Evolutionary conservation across 2,797 vertebrate genomes (phyloP).

Genomic region (Siniperca scherzeri): DNA sequence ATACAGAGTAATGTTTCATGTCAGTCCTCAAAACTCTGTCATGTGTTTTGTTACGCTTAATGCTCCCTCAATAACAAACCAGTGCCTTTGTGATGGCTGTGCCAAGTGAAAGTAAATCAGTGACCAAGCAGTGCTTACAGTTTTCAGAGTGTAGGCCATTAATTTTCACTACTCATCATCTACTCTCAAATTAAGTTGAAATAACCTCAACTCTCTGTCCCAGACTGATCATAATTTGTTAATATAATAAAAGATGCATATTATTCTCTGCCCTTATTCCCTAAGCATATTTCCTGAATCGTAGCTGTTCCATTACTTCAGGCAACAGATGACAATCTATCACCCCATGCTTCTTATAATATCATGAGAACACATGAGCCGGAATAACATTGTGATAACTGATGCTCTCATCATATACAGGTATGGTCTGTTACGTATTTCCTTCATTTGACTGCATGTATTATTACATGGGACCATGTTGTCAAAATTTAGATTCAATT

Average conservation of each 20-base stretch:
- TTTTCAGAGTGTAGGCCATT: neutral
- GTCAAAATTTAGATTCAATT: neutral
- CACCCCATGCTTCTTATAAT: neutral
- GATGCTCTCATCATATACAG: constrained; percentile 29
- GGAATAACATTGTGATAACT: constrained; percentile 21
- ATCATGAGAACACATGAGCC: constrained; percentile 1
- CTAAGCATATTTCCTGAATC: neutral
- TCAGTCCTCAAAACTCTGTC: constrained; percentile 29
- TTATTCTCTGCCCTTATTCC: neutral
- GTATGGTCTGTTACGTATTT: constrained; percentile 2
- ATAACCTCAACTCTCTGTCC: neutral
- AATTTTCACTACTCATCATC: neutral
- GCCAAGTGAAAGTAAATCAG: constrained; percentile 21
- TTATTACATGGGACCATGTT: neutral
- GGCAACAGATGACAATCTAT: neutral
- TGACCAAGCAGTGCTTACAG: constrained; percentile 3
- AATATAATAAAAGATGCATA: neutral
- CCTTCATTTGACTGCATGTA: constrained; percentile 6
- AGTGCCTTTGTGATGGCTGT: constrained; percentile 36
- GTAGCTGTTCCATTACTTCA: neutral
- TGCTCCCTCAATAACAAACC: constrained; percentile 52
- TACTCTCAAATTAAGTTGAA: neutral
- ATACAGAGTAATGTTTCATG: constrained; percentile 23
- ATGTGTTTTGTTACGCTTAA: constrained; percentile 44
- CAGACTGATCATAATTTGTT: neutral